phyloP scores from a whole-genome alignment of 1,140 invertebrate species.

The Achroia grisella region DNA sequence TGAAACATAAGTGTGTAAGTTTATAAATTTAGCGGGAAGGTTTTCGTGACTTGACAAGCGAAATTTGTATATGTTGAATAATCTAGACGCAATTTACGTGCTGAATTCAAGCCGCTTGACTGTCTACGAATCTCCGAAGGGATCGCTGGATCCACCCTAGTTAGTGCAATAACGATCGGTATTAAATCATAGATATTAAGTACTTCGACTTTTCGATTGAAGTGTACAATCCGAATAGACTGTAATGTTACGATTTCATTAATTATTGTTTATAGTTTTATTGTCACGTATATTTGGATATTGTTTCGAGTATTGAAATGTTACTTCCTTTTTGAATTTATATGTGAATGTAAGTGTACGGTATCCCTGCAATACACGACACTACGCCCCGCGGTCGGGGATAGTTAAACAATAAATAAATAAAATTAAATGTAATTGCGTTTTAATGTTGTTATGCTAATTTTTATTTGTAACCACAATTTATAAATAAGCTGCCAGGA shows the following conservation, averaged over 20 bases:
- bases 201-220: slow-evolving; percentile 62
- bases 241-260: slow-evolving; percentile 56
- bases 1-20: too few species aligned
- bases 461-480: slow-evolving; percentile 13
- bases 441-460: slow-evolving; percentile 25
- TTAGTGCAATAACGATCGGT: slow-evolving; percentile 53
- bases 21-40: too few species aligned
- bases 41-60: too few species aligned
- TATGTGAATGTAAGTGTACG: slow-evolving; percentile 57
- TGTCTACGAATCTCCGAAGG: too few species aligned
- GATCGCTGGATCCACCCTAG: slow-evolving; percentile 28
- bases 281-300: slow-evolving; percentile 30
- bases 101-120: too few species aligned
- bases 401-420: slow-evolving; percentile 68
- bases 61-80: too few species aligned
- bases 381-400: slow-evolving; percentile 41
- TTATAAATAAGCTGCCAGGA: slow-evolving; percentile 36
- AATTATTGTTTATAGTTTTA: slow-evolving; percentile 27
- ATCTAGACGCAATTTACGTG: too few species aligned
- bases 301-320: slow-evolving; percentile 59
- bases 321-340: slow-evolving; percentile 67
- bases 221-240: slow-evolving; percentile 69
- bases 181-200: slow-evolving; percentile 41
- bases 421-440: slow-evolving; percentile 31
- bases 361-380: slow-evolving; percentile 47